Percentiles rank a stretch among this genome's conserved stretches.
Conservation (phyloP, 2,113 vertebrate species). For the Phocoena sinus region DNA sequence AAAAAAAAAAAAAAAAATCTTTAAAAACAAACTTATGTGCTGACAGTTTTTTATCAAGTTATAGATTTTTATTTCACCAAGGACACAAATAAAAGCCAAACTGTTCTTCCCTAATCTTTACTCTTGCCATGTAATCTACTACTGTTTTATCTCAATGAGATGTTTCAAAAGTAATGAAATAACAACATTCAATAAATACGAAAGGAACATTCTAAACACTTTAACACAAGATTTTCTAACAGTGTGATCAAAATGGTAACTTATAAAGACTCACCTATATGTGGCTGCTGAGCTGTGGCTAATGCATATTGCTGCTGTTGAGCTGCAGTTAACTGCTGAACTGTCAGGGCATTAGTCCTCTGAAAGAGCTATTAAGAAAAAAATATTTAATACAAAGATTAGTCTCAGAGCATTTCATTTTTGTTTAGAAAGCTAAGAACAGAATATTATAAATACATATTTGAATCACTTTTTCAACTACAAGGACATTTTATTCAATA, state of each 20-base stretch:
- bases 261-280: conserved; percentile 87
- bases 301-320: conserved; percentile 97
- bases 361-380: conserved; percentile 90
- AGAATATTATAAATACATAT: conserved; percentile 1
- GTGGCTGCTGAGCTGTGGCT: conserved; percentile 96
- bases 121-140: neutral
- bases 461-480: neutral
- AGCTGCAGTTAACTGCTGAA: conserved; percentile 95
- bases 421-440: neutral
- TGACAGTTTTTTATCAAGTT: neutral
- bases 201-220: neutral
- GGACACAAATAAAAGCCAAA: neutral
- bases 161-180: conserved; percentile 20
- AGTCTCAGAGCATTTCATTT: conserved; percentile 3
- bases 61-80: conserved; percentile 28
- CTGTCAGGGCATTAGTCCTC: conserved; percentile 91
- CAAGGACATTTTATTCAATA: neutral
- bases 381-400: conserved; percentile 29
- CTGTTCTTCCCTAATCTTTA: neutral
- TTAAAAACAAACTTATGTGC: neutral
- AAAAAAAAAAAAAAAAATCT: too few relatives aligned
- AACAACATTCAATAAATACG: neutral
- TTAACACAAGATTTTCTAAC: neutral
- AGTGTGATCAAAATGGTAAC: neutral
- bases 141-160: neutral